phyloP scores from a whole-genome alignment of 2,888 invertebrate genomes.

The Cataglyphis rosenhaueri region DNA sequence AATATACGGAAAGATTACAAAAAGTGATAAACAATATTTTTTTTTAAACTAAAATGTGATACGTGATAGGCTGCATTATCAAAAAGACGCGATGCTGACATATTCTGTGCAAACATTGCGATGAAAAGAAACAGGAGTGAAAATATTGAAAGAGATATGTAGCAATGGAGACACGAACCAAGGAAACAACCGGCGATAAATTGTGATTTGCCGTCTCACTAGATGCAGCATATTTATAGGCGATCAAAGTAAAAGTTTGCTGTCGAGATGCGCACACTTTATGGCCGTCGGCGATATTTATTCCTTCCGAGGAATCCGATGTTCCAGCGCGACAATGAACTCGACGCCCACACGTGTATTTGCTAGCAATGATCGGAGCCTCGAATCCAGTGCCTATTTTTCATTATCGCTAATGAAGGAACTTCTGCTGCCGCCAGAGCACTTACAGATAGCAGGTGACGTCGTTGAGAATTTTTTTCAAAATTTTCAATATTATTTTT shows the following conservation, averaged over 20 bases:
- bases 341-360: slow-evolving; percentile 67
- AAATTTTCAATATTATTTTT: neutral
- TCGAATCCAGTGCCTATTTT: slow-evolving; percentile 79
- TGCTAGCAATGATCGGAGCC: slow-evolving; percentile 77
- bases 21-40: neutral
- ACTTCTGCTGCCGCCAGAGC: slow-evolving; percentile 77
- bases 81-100: slow-evolving; percentile 14
- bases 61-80: slow-evolving; percentile 11
- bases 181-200: slow-evolving; percentile 39
- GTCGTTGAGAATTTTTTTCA: neutral
- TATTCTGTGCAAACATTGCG: neutral
- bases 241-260: slow-evolving; percentile 49
- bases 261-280: slow-evolving; percentile 34
- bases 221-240: slow-evolving; percentile 44
- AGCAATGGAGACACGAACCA: slow-evolving; percentile 5
- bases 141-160: slow-evolving; percentile 52
- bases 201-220: slow-evolving; percentile 47
- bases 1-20: neutral
- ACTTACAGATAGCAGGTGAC: slow-evolving; percentile 60
- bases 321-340: slow-evolving; percentile 50
- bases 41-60: neutral
- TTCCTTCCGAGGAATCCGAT: slow-evolving; percentile 53
- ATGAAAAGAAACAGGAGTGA: slow-evolving; percentile 15
- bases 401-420: slow-evolving; percentile 84
- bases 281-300: slow-evolving; percentile 55